Conservation (phyloP, 2,888 invertebrate genomes). For the Agrotis clavis region DNA sequence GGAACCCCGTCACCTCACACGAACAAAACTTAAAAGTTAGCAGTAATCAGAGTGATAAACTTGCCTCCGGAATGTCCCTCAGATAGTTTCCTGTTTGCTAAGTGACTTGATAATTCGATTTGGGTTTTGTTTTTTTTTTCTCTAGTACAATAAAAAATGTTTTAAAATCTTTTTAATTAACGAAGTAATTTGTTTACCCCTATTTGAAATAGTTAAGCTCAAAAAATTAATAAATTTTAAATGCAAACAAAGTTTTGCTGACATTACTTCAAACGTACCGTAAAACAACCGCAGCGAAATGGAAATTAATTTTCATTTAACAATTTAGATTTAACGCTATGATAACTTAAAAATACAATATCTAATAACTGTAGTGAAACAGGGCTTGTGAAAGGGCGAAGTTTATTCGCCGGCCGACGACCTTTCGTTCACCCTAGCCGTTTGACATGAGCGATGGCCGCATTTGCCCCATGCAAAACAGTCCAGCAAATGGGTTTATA, state of each 20-base stretch:
- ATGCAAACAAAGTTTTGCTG: slow-evolving; percentile 39
- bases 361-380: slow-evolving; percentile 28
- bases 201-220: slow-evolving; percentile 1
- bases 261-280: slow-evolving; percentile 41
- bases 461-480: slow-evolving; percentile 37
- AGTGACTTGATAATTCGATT: slow-evolving; percentile 45
- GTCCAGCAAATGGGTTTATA: slow-evolving; percentile 35
- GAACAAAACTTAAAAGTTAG: slow-evolving; percentile 26
- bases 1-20: slow-evolving; percentile 13
- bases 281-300: slow-evolving; percentile 40
- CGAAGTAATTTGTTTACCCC: neutral
- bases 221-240: slow-evolving; percentile 18
- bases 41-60: slow-evolving; percentile 19
- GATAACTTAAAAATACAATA: slow-evolving; percentile 52
- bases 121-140: slow-evolving; percentile 9
- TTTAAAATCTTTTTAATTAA: slow-evolving; percentile 30
- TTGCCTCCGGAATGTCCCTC: slow-evolving; percentile 14
- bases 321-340: slow-evolving; percentile 50
- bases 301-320: slow-evolving; percentile 39
- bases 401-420: slow-evolving; percentile 35
- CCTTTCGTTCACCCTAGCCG: slow-evolving; percentile 45
- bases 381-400: slow-evolving; percentile 37
- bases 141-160: neutral
- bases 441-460: slow-evolving; percentile 43
- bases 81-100: slow-evolving; percentile 37